phyloP scores from a whole-genome alignment of 2,797 vertebrate species.

The Varecia variegata region DNA sequence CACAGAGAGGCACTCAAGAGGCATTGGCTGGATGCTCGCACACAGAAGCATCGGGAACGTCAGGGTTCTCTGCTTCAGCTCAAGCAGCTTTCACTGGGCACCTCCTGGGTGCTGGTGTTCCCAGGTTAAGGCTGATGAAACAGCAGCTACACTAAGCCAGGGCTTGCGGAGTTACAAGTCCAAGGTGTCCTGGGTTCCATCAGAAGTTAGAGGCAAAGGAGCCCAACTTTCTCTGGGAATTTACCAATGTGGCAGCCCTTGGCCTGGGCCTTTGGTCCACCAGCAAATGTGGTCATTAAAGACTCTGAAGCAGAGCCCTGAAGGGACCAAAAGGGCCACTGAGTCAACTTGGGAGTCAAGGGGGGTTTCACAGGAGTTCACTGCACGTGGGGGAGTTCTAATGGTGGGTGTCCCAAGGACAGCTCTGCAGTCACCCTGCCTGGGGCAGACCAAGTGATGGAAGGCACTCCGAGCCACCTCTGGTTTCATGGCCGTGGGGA shows the following conservation, averaged over 20 bases:
- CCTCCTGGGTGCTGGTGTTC: not conserved
- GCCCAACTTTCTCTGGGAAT: not conserved
- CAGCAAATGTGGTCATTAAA: not conserved
- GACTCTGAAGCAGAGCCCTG: not conserved
- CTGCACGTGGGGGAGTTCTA: fast-evolving
- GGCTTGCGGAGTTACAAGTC: not conserved
- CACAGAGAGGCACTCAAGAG: too few species aligned
- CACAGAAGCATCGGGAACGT: not conserved
- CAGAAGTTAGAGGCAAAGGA: not conserved
- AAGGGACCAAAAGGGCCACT: not conserved
- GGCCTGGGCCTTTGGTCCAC: not conserved
- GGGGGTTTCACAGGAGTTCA: not conserved
- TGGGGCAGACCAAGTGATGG: not conserved
- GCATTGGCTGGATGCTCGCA: fast-evolving
- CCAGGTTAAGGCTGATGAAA: not conserved
- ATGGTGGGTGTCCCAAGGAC: fast-evolving
- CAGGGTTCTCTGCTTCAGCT: not conserved
- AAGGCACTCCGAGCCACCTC: not conserved
- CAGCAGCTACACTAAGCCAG: fast-evolving
- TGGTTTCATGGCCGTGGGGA: not conserved
- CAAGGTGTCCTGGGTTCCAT: not conserved
- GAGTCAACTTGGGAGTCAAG: not conserved
- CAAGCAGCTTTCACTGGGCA: fast-evolving
- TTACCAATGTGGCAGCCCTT: not conserved
- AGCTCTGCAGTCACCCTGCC: not conserved